These are phyloP conservation scores for Cheilosia impressa DNA, from an alignment of 2,888 invertebrate species.

Conservation along the genomic window DNA sequence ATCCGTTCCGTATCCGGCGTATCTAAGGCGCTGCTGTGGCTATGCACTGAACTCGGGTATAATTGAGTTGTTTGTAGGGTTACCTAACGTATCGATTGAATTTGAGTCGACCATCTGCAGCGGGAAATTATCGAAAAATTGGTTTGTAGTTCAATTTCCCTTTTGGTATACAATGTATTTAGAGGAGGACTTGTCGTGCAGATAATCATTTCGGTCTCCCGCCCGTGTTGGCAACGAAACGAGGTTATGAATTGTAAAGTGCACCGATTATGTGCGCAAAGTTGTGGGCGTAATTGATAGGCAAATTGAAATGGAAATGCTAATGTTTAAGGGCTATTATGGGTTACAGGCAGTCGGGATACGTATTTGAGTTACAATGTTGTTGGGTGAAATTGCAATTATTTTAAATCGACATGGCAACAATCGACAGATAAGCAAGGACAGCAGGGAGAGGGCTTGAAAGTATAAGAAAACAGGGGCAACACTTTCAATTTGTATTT, in stretches of 20 bases:
- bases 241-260: slow-evolving; percentile 43
- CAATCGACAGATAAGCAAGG: no score
- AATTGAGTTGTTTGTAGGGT: slow-evolving; percentile 70
- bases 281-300: slow-evolving; percentile 55
- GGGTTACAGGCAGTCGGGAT: not conserved
- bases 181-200: slow-evolving; percentile 58
- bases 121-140: slow-evolving; percentile 51
- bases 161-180: slow-evolving; percentile 30
- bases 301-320: slow-evolving; percentile 44
- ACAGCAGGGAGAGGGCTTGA: no score
- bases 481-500: no score
- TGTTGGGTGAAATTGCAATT: not conserved
- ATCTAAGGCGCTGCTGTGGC: slow-evolving; percentile 15
- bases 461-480: no score
- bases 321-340: slow-evolving; percentile 53
- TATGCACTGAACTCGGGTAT: slow-evolving; percentile 44
- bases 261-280: slow-evolving; percentile 24
- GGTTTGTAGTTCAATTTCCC: slow-evolving; percentile 52
- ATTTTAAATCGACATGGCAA: no score
- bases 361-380: no score
- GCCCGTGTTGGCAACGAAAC: not conserved
- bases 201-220: slow-evolving; percentile 41
- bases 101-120: slow-evolving; percentile 1
- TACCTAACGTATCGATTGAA: slow-evolving; percentile 56
- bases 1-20: not conserved